Percentiles rank a stretch among this genome's conserved stretches.
These are phyloP conservation scores for Cyprinodon tularosa DNA, from an alignment of 2,113 vertebrate species.

Conservation along the genomic window DNA sequence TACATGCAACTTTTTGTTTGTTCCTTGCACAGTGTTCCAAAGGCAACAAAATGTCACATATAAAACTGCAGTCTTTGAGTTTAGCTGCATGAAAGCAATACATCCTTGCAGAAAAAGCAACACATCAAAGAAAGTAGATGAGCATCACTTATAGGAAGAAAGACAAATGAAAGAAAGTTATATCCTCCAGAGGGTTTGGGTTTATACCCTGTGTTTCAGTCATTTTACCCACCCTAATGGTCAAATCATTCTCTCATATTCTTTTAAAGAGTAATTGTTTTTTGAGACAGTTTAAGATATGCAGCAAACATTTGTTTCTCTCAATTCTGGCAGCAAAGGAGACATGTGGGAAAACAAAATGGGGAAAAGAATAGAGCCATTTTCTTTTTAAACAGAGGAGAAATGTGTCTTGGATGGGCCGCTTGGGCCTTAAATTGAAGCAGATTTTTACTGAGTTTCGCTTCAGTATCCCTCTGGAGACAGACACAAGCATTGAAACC, in stretches of 20 bases:
- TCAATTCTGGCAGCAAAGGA: neutral
- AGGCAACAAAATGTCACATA: too few relatives aligned
- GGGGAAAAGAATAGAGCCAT: conserved; percentile 23
- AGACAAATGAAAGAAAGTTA: neutral
- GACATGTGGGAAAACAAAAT: conserved; percentile 12
- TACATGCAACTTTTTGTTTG: too few relatives aligned
- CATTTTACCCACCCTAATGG: neutral
- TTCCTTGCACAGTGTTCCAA: too few relatives aligned
- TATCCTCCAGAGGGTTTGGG: neutral
- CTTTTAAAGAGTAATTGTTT: neutral
- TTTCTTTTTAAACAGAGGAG: conserved; percentile 5
- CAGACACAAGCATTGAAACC: conserved; percentile 6
- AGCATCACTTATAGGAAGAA: neutral
- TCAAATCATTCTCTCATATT: neutral
- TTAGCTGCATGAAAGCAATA: too few relatives aligned
- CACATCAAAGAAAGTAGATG: neutral
- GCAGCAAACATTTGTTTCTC: neutral
- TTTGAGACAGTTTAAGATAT: neutral
- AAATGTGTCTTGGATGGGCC: conserved; percentile 13
- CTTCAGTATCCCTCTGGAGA: conserved; percentile 2
- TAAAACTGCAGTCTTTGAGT: too few relatives aligned
- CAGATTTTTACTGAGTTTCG: conserved; percentile 12
- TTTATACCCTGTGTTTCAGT: neutral
- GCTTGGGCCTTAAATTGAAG: conserved; percentile 30
- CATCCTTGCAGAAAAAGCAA: neutral